Base-by-base conservation (phyloP, 1,140 invertebrate genomes). In the Acromyrmex echinatior region DNA sequence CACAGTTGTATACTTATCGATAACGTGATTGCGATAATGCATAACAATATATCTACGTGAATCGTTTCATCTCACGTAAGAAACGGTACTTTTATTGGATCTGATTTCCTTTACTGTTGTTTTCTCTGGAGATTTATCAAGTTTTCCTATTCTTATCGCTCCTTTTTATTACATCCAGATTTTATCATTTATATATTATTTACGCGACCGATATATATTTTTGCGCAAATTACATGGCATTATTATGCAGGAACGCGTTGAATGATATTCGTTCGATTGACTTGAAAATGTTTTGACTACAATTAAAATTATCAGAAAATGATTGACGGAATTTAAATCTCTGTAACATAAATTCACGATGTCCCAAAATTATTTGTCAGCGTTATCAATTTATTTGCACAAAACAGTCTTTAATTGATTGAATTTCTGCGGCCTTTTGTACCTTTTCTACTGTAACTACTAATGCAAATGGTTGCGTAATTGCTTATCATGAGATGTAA, bases 1-100 rank as follows among this genome's bases (percentile, higher is more conserved):
- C 79, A 73, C 79, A 18, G 18, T 28, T 45, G 65, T n/a, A 58
- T 49, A 58, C 68, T 81, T 58, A 81, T 81, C 79, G 79, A 73
- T 71, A 71, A 71, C 63, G 49, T 5, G n/a, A 12, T 16, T n/a
- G 7, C 51, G 79, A 81, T 81, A 81, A 71, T 28, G 66, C 76
- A 79, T 60, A 60, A 81, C 51, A 81, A 71, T 73, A 39, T 6
- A 18, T 70, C 3, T 21, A 58, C 16, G 21, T 58, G 65, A 14
- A 73, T 68, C n/a, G 58, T 18, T 9, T 58, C 18, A 14, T 16
- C 31, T 45, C 63, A 21, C 65, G 31, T 71, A 25, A 56, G 39
- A 71, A 70, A 39, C 10, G 39, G 7, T 10, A 58, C 18, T 58
- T 35, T 53, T 56, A 16, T 70, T 3, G 31, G n/a, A 10, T 10